Conservation (phyloP, 2,113 vertebrate genomes). For the Macrotus californicus region DNA sequence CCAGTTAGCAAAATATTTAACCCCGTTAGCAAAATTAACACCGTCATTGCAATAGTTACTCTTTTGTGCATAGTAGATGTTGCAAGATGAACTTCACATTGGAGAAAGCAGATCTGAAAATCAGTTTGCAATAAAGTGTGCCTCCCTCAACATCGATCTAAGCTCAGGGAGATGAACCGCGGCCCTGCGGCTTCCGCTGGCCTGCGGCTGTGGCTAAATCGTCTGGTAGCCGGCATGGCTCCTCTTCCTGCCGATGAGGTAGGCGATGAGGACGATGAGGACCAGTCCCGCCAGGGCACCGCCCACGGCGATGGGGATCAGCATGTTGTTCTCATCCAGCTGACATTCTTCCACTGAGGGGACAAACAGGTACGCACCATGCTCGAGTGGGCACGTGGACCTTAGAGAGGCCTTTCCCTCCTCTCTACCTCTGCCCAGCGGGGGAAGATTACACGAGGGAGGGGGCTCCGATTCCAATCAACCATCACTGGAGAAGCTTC, state of each 20-base stretch:
- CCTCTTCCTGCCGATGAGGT: conserved; percentile 95
- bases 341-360: conserved; percentile 90
- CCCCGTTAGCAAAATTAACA: conserved; percentile 84
- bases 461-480: background rate
- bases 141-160: conserved; percentile 66
- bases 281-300: conserved; percentile 94
- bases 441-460: background rate
- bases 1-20: conserved; percentile 82
- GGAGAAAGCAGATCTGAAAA: conserved; percentile 81
- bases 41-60: conserved; percentile 79
- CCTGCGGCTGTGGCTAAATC: conserved; percentile 85
- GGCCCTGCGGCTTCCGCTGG: conserved; percentile 72
- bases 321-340: conserved; percentile 92
- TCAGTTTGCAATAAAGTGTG: conserved; percentile 77
- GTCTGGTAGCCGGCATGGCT: conserved; percentile 99
- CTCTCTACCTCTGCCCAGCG: background rate
- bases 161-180: conserved; percentile 57
- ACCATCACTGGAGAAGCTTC: background rate
- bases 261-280: conserved; percentile 93
- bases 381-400: no score
- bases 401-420: background rate
- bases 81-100: conserved; percentile 83
- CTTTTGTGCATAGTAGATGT: conserved; percentile 84
- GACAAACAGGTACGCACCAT: background rate
- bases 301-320: conserved; percentile 97